Base-by-base conservation (phyloP, 2,888 invertebrate species). In the Spodoptera littoralis region DNA sequence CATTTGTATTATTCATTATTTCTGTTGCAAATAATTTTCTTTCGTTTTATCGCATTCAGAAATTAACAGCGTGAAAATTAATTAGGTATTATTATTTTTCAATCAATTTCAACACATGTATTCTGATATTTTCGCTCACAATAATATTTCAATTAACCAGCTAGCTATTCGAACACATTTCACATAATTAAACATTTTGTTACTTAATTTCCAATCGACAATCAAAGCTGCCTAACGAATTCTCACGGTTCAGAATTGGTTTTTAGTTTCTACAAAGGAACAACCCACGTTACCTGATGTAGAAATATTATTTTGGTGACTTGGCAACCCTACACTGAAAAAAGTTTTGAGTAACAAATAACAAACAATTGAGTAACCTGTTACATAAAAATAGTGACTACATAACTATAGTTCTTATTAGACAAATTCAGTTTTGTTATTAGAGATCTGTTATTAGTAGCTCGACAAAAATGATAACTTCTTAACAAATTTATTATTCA, bases 291-390 rank as follows among this genome's bases (percentile, higher is more conserved):
- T 6, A 6, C 36, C 8, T 36, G 36, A 36, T 36, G 36, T 36
- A 36, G 2, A 6, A 36, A 8, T 9, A 36, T 9, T 36, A 36
- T 36, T 36, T 8, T 9, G 6, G 36, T 36, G 9, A 36, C 9
- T 57, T 43, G 83, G 65, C 86, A 91, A 68, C 90, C 91, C 89
- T 90, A n/a, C n/a, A n/a, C n/a, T n/a, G n/a, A n/a, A n/a, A n/a
- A n/a, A n/a, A n/a, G n/a, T n/a, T n/a, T n/a, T n/a, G n/a, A n/a
- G n/a, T n/a, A n/a, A n/a, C n/a, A n/a, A n/a, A n/a, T n/a, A n/a
- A n/a, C n/a, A n/a, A n/a, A n/a, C n/a, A n/a, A n/a, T n/a, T n/a
- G n/a, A n/a, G n/a, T n/a, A n/a, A n/a, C n/a, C n/a, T n/a, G n/a
- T n/a, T n/a, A n/a, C n/a, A n/a, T n/a, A n/a, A n/a, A n/a, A n/a